Evolutionary conservation across 2,888 invertebrate genomes (phyloP).

Genomic region (Tanypteryx hageni): DNA sequence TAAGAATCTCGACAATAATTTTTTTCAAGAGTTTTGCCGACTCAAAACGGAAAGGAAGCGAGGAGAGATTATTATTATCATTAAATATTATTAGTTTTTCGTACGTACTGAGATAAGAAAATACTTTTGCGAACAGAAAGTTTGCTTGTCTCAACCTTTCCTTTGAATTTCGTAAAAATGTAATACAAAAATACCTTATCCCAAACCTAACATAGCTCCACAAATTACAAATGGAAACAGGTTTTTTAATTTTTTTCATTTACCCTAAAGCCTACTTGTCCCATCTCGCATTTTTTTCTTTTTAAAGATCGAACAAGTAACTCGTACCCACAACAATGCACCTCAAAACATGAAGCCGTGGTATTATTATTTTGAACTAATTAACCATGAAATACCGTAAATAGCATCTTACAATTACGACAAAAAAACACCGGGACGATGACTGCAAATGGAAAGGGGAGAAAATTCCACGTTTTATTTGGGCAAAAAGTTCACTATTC

Average conservation of each 20-base stretch:
- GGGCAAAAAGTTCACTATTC: constrained; percentile 57
- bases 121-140: constrained; percentile 53
- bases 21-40: constrained; percentile 54
- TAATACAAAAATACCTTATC: constrained; percentile 64
- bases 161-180: constrained; percentile 54
- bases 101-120: constrained; percentile 58
- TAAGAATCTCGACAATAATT: constrained; percentile 47
- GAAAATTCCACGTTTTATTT: constrained; percentile 42
- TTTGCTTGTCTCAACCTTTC: constrained; percentile 41
- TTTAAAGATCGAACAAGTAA: constrained; percentile 26
- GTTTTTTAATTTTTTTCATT: constrained; percentile 59
- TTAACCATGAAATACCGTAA: constrained; percentile 63
- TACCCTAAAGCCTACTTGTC: constrained; percentile 54
- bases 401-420: constrained; percentile 55
- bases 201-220: constrained; percentile 65
- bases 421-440: constrained; percentile 59
- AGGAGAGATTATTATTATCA: constrained; percentile 31
- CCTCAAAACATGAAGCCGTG: constrained; percentile 65
- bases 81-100: constrained; percentile 46
- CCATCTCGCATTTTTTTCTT: neutral
- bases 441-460: constrained; percentile 58
- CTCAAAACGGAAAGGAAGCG: constrained; percentile 46
- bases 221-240: constrained; percentile 63
- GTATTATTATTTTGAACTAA: constrained; percentile 64
- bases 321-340: constrained; percentile 61